Base-by-base conservation (phyloP, 2,888 invertebrate genomes). In the Salticus scenicus region DNA sequence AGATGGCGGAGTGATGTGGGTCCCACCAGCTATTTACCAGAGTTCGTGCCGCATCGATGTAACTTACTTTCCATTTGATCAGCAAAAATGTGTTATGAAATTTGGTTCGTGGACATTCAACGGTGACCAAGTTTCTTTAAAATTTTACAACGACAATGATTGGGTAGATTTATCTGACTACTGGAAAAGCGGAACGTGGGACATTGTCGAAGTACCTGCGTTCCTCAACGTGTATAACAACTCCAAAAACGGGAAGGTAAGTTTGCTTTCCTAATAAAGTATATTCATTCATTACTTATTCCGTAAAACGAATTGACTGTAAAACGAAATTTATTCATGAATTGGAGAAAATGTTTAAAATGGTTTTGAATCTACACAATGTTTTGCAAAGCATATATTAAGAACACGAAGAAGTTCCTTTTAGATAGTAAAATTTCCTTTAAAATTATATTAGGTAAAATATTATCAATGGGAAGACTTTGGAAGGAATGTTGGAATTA, bases 21-120 rank as follows among this genome's bases (percentile, higher is more conserved):
- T 99, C 51, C 99, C 99, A 5, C 99, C 99, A 63, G 99, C 99
- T 80, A 99, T 99, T 92, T 99, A 99, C 92, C 98, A 96, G 93
- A 98, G 98, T 92, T 98, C 98, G 81, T 99, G 99, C 92, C 98
- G 98, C 31, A 99, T 99, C 90, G 98, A 99, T 92, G 99, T 99
- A 87, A 97, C 98, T 89, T 99, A 98, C 92, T 99, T 99, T 91
- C 99, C 99, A 8, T 99, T 99, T 92, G 99, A 99, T 92, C 98
- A 99, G 92, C 99, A 99, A 93, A 96, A 96, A 10, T 99, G 99
- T 92, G 97, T 98, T 89, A 99, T 99, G 98, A 99, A 99, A 92
- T 99, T 99, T 90, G 99, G 99, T 63, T 98, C 97, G 7, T 98
- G 98, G 98, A 98, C 98, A 0, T 98, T 98, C 92, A 98, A 98